A percentile compares a stretch with the other conserved stretches of the same genome.
These are phyloP conservation scores for Stomatorhinus walkeri DNA, from an alignment of 2,797 vertebrate genomes.

Conservation along the genomic window DNA sequence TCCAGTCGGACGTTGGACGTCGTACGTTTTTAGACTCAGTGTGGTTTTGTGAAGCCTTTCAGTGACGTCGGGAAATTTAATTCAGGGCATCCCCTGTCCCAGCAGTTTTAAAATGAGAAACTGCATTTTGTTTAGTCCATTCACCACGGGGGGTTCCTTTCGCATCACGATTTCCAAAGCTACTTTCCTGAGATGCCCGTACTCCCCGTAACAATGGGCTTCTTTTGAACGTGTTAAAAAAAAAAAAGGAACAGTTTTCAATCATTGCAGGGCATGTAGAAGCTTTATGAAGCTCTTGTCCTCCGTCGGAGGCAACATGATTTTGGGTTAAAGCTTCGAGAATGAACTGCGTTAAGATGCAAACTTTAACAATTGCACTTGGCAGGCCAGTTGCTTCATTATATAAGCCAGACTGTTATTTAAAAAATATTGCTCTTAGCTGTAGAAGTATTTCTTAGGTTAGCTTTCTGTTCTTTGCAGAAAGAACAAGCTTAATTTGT, in stretches of 20 bases:
- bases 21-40: background rate
- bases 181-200: background rate
- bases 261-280: background rate
- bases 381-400: background rate
- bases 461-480: conserved; percentile 15
- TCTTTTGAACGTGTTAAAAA: background rate
- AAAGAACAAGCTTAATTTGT: conserved; percentile 28
- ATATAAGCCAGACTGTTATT: background rate
- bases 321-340: background rate
- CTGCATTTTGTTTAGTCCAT: background rate
- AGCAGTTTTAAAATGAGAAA: background rate
- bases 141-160: background rate
- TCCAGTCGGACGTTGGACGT: background rate
- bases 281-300: background rate
- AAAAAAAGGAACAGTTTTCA: background rate
- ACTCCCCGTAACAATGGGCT: background rate
- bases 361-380: background rate
- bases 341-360: background rate
- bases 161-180: background rate
- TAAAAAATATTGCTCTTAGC: background rate
- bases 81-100: background rate
- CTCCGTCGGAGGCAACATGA: background rate
- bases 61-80: background rate
- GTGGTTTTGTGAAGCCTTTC: background rate
- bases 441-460: conserved; percentile 14